phyloP scores from a whole-genome alignment of 2,888 invertebrate species.

The Nymphalis urticae region DNA sequence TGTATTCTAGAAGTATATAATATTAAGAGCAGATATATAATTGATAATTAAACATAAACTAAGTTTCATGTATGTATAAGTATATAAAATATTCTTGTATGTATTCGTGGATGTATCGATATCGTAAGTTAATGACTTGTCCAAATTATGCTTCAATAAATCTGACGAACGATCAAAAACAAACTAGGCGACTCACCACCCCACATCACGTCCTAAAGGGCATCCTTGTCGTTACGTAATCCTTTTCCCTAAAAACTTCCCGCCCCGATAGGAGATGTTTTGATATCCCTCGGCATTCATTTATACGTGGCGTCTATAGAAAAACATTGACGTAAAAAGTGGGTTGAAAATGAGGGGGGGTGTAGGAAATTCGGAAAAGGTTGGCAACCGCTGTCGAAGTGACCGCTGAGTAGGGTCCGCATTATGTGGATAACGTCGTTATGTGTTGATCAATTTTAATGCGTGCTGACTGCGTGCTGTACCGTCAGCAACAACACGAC shows the following conservation, averaged over 20 bases:
- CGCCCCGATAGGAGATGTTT: conserved; percentile 76
- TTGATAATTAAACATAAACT: neutral
- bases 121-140: conserved; percentile 34
- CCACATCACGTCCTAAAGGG: conserved; percentile 52
- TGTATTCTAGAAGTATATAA: too few relatives aligned
- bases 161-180: conserved; percentile 38
- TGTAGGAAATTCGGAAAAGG: conserved; percentile 64
- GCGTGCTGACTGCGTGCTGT: conserved; percentile 47
- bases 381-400: conserved; percentile 77
- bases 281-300: conserved; percentile 78
- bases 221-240: conserved; percentile 62
- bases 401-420: conserved; percentile 80
- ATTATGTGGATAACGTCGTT: conserved; percentile 79
- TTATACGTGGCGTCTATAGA: conserved; percentile 72
- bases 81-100: neutral
- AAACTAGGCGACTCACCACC: conserved; percentile 43
- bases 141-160: conserved; percentile 40
- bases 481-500: conserved; percentile 24
- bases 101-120: conserved; percentile 6
- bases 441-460: conserved; percentile 82
- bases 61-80: neutral
- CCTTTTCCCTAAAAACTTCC: conserved; percentile 74
- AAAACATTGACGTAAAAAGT: conserved; percentile 82
- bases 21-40: too few relatives aligned
- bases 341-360: conserved; percentile 64